A percentile compares a stretch with the other conserved stretches of the same genome.
Conservation (phyloP, 2,113 vertebrate genomes). For the Microcebus murinus region DNA sequence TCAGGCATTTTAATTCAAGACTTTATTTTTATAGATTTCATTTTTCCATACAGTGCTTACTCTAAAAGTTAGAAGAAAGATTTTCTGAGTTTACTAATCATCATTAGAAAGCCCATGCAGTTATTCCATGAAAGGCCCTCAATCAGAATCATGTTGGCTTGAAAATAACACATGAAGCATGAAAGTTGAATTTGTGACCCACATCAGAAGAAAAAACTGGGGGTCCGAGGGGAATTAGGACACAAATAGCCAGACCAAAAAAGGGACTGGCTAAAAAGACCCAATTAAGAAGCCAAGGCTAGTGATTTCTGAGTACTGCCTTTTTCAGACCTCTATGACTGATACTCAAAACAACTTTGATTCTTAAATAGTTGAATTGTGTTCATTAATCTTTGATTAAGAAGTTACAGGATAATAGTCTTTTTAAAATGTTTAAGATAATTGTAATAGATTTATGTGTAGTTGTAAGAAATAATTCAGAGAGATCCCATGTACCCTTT, state of each 20-base stretch:
- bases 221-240: not conserved
- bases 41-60: not conserved
- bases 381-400: constrained; percentile 1
- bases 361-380: not conserved
- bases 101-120: not conserved
- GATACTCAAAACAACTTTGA: not conserved
- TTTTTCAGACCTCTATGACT: not conserved
- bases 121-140: not conserved
- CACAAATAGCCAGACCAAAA: not conserved
- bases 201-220: not conserved
- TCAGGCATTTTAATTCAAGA: constrained; percentile 19
- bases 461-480: not conserved
- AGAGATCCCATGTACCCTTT: not conserved
- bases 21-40: not conserved
- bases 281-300: not conserved
- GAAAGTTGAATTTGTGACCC: not conserved
- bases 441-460: not conserved
- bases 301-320: not conserved
- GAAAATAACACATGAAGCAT: not conserved
- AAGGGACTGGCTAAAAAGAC: not conserved
- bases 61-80: not conserved
- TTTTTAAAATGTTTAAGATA: not conserved
- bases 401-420: not conserved
- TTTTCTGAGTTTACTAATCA: not conserved
- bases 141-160: not conserved